Evolutionary conservation across 2,888 invertebrate genomes (phyloP), one percentile per base, ranked within the genome.

Genomic region (Brachynemurus nebulosus): DNA sequence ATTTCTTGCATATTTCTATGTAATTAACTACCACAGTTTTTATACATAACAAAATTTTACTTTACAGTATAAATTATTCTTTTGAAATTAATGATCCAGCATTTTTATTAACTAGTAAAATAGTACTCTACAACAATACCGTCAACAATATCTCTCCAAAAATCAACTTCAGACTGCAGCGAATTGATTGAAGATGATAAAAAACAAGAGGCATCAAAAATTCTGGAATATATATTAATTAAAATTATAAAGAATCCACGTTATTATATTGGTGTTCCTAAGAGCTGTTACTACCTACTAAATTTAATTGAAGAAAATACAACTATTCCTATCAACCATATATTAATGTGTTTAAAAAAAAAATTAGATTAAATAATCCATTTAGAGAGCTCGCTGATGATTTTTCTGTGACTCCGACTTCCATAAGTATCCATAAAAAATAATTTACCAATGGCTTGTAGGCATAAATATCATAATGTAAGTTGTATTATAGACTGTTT

Each of bases 401-500:
- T n/a, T 40, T 16, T 49, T 44, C 27, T 12, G 20, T 41, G 8
- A 44, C 30, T 8, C 25, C 11, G 20, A 30, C 30, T 16, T 36
- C 44, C 18, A 45, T 47, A 8, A 35, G 47, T 48, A n/a, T 52
- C 52, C 48, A 16, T 18, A 5, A 38, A 39, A 37, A 40, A 19
- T 34, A 38, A 42, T 7, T 40, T 54, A 11, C 54, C 54, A 17
- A 47, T 50, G 27, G 25, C 25, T 8, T 23, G 6, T 9, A 23
- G 25, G 9, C 25, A 23, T 23, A 23, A 23, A 23, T 23, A 50
- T 45, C 14, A 30, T 33, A 50, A 56, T n/a, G 54, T 57, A 1
- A 52, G 38, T 42, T 56, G 55, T 21, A 61, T 63, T 3, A 59
- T 60, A 34, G 60, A 62, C 37, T 63, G 60, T 36, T 46, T 62